Conservation (phyloP, 2,797 vertebrate species). For the Myiotriccus ornatus region DNA sequence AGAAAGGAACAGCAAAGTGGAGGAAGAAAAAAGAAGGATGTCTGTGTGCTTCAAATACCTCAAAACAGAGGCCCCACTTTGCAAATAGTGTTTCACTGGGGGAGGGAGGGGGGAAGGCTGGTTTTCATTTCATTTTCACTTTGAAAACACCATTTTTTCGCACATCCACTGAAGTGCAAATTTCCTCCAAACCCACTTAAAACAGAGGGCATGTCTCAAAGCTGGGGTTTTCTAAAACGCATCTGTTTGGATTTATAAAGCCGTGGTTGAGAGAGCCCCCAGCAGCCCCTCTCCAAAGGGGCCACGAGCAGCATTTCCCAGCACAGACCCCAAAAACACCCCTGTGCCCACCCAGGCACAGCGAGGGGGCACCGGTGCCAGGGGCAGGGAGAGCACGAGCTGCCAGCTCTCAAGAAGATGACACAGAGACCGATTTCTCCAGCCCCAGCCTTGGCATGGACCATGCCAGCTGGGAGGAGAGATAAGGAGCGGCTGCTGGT, state of each 20-base stretch:
- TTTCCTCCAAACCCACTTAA: background rate
- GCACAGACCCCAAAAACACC: fast-evolving
- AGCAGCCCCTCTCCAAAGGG: background rate
- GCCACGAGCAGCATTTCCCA: background rate
- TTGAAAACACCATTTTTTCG: constrained; percentile 27
- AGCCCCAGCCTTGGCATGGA: background rate
- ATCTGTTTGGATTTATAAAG: background rate
- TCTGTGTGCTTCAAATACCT: background rate
- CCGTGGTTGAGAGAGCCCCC: fast-evolving
- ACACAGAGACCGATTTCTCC: background rate
- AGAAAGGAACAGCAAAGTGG: background rate
- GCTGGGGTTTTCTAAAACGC: background rate
- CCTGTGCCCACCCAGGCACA: background rate
- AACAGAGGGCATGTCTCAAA: background rate
- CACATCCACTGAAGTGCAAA: background rate
- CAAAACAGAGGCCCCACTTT: constrained; percentile 23
- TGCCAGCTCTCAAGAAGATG: background rate
- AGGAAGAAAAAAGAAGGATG: background rate
- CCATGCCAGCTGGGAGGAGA: background rate
- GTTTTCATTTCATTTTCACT: constrained; percentile 26
- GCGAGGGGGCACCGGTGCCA: background rate
- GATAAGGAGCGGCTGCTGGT: background rate
- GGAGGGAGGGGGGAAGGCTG: background rate
- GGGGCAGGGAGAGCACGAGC: background rate
- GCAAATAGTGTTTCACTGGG: background rate